phyloP scores from a whole-genome alignment of 2,113 vertebrate species.

The Redunca redunca region DNA sequence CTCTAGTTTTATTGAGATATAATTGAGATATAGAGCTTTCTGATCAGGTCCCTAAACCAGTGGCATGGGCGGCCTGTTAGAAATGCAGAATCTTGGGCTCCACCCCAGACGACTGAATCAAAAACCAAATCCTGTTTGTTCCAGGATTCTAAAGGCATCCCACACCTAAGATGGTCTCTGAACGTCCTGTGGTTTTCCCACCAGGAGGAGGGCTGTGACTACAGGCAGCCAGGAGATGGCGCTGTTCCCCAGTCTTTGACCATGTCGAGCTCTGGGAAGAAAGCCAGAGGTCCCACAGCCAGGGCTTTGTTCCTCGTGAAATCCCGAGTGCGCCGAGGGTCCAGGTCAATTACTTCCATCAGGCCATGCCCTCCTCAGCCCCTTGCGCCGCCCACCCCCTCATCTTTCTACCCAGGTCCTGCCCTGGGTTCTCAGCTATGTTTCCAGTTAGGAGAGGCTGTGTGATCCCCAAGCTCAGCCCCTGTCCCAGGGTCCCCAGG shows the following conservation, averaged over 20 bases:
- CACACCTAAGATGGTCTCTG: not conserved
- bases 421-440: not conserved
- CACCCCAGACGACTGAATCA: not conserved
- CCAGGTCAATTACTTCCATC: not conserved
- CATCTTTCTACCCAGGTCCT: not conserved
- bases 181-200: not conserved
- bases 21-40: not conserved
- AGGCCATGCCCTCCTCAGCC: not conserved
- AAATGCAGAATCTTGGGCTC: not conserved
- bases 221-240: constrained; percentile 34
- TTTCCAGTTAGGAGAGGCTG: not conserved
- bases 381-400: rapidly evolving
- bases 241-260: constrained; percentile 41
- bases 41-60: not conserved
- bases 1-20: not conserved
- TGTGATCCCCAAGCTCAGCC: not conserved
- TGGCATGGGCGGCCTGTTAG: not conserved
- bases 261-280: not conserved
- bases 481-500: not conserved
- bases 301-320: constrained; percentile 3
- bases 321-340: not conserved
- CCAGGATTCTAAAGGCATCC: not conserved
- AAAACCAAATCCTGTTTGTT: not conserved
- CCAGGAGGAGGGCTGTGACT: not conserved
- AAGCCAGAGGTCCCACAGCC: not conserved